Conservation (phyloP, 2,888 invertebrate species). For the Plagodis pulveraria region DNA sequence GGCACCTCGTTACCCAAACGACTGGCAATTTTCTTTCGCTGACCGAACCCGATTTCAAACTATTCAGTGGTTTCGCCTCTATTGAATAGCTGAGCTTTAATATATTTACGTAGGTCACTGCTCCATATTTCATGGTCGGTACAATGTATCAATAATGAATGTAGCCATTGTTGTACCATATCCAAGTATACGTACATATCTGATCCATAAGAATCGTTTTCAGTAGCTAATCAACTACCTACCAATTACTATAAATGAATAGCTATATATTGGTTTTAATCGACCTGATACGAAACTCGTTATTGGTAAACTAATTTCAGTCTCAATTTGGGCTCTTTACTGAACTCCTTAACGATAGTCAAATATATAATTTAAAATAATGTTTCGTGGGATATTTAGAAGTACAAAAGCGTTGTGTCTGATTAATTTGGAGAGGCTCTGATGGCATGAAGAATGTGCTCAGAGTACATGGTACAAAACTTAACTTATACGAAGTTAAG, state of each 20-base stretch:
- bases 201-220: too few relatives aligned
- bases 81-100: conserved; percentile 45
- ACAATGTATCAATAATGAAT: conserved; percentile 3
- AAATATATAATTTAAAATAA: too few relatives aligned
- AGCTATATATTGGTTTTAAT: neutral
- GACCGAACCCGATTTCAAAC: conserved; percentile 73
- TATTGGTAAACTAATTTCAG: neutral
- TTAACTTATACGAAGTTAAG: too few relatives aligned
- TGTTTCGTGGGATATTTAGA: too few relatives aligned
- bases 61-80: conserved; percentile 47
- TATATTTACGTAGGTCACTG: conserved; percentile 13
- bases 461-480: too few relatives aligned
- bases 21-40: conserved; percentile 76
- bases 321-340: neutral
- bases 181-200: neutral
- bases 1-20: conserved; percentile 76
- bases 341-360: too few relatives aligned
- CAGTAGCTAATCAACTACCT: too few relatives aligned
- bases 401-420: too few relatives aligned
- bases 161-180: neutral
- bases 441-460: too few relatives aligned
- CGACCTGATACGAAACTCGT: neutral
- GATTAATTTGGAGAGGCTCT: too few relatives aligned
- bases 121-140: conserved; percentile 10
- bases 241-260: too few relatives aligned